Conservation (phyloP, 92 coral and sea anemone species). For the Palythoa grandiflora region DNA sequence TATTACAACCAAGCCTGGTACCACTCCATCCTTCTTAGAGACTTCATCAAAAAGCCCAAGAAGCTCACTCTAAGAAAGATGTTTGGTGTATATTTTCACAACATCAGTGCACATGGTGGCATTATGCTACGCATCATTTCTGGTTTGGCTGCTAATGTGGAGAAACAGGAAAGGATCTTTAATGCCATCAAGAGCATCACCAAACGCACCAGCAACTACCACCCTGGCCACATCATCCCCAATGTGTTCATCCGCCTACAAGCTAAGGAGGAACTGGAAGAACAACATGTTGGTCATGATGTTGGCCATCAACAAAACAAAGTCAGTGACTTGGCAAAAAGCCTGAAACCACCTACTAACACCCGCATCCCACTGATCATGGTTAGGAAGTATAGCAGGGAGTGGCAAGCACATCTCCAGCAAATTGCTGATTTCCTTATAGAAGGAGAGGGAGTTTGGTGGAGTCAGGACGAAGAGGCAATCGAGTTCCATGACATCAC, state of each 20-base stretch:
- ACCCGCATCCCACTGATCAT: background rate
- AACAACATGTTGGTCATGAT: constrained; percentile 42
- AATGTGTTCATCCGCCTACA: constrained; percentile 46
- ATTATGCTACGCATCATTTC: constrained; percentile 63
- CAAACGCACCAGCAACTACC: constrained; percentile 57
- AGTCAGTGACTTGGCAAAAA: constrained; percentile 33
- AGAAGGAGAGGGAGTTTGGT: no score
- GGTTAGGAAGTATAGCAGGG: no score
- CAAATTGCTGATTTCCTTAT: no score
- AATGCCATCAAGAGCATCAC: constrained; percentile 42
- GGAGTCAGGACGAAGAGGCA: no score
- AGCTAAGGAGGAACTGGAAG: constrained; percentile 25
- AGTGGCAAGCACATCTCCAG: no score
- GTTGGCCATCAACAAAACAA: constrained; percentile 45
- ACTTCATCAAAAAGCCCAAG: background rate
- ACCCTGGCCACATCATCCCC: constrained; percentile 8
- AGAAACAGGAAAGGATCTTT: constrained; percentile 60
- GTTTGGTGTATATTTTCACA: constrained; percentile 41
- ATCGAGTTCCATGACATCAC: no score
- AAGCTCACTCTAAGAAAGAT: background rate
- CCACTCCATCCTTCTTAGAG: background rate
- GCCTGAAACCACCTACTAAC: background rate
- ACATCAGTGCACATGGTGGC: constrained; percentile 60
- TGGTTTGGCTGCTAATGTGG: constrained; percentile 66
- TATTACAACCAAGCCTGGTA: constrained; percentile 7